Percentiles rank a stretch among this genome's conserved stretches.
Evolutionary conservation across 2,888 invertebrate genomes (phyloP).

Genomic region (Hyppa rectilinea): DNA sequence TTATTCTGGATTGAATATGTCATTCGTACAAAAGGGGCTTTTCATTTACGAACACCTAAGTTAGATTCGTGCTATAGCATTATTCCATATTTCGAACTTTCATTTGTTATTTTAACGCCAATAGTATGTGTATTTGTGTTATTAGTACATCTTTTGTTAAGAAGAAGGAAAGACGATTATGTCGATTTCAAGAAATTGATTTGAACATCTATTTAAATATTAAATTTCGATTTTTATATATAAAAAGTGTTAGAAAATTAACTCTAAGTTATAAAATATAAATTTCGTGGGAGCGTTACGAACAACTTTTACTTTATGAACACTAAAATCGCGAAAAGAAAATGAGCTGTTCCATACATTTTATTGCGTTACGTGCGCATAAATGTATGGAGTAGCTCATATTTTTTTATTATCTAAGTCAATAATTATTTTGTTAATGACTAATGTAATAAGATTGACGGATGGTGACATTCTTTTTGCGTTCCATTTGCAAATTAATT

Average conservation of each 20-base stretch:
- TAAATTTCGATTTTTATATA: not conserved
- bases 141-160: not conserved
- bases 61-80: not conserved
- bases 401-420: not conserved
- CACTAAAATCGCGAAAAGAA: too few species aligned
- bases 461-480: not conserved
- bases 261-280: too few species aligned
- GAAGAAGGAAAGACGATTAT: not conserved
- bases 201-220: not conserved
- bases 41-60: not conserved
- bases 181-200: not conserved
- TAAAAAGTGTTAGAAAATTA: too few species aligned
- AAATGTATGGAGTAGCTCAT: too few species aligned
- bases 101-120: slow-evolving; percentile 7
- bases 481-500: slow-evolving; percentile 3
- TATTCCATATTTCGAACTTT: slow-evolving; percentile 1
- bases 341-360: too few species aligned
- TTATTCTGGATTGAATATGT: slow-evolving; percentile 7
- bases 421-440: not conserved
- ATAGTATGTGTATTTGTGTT: not conserved
- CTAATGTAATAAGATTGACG: not conserved
- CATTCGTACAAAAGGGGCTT: not conserved
- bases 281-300: too few species aligned
- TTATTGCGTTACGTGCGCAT: too few species aligned
- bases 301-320: too few species aligned